Percentiles rank a stretch among this genome's conserved stretches.
phyloP scores from a whole-genome alignment of 2,113 vertebrate species.

The Melanotaenia duboulayi region DNA sequence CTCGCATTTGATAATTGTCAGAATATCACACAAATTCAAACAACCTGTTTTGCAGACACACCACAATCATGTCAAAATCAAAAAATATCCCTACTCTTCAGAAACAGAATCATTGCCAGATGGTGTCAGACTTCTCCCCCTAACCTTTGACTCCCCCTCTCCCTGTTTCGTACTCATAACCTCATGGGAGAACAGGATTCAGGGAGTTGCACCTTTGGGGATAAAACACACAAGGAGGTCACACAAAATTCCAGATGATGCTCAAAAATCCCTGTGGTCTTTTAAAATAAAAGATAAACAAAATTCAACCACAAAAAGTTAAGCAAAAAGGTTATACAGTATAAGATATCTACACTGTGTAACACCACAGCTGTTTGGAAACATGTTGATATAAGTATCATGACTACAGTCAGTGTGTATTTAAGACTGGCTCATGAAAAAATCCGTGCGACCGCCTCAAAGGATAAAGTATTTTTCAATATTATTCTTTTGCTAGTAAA shows the following conservation, averaged over 20 bases:
- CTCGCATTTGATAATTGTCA: neutral
- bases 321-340: constrained; percentile 21
- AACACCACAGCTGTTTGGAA: constrained; percentile 24
- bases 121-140: constrained; percentile 47
- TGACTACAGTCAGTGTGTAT: no score
- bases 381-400: constrained; percentile 13
- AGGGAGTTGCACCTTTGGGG: constrained; percentile 40
- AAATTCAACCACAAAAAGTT: constrained; percentile 19
- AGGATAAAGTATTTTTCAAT: no score
- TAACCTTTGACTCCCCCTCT: constrained; percentile 67
- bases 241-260: constrained; percentile 42
- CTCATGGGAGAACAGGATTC: constrained; percentile 48
- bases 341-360: constrained; percentile 19
- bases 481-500: no score
- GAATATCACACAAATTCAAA: neutral
- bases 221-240: constrained; percentile 41
- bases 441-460: no score
- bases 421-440: no score
- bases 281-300: constrained; percentile 59
- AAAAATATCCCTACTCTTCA: constrained; percentile 51
- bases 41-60: neutral
- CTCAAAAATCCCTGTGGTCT: constrained; percentile 44
- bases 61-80: constrained; percentile 25
- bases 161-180: constrained; percentile 29
- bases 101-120: constrained; percentile 74